Evolutionary conservation across 2,888 invertebrate species (phyloP), one percentile per base, ranked within the genome.

Genomic region (Corbicula japonica): DNA sequence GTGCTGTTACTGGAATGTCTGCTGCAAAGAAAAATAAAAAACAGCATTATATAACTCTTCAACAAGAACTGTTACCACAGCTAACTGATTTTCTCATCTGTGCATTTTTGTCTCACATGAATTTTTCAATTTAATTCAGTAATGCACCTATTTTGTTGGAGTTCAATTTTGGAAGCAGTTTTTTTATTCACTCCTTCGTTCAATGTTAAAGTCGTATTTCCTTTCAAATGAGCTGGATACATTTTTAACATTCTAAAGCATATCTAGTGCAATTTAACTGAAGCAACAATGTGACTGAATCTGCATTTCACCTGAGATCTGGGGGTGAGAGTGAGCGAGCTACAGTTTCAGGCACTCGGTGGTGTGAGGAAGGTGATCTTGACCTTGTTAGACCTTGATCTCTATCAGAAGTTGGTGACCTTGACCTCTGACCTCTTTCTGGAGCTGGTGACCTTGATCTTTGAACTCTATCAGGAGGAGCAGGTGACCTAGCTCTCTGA

Each of bases 321-420:
- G 97, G 97, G 69, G 97, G 97, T 76, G 97, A 97, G 83, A 97
- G 95, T 90, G 97, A 97, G 90, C 97, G 95, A 77, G 96, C 92
- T 32, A 90, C 83, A 60, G 86, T 68, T 70, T 90, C 92, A 84
- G 88, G 86, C 80, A 90, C 86, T 69, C 88, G 85, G 71, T 88
- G 90, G 79, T 90, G 88, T 56, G 86, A 84, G 35, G 91, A 88
- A 65, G 92, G 88, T 63, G 92, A 92, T 83, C 90, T 78, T 71
- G 88, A 86, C 68, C 91, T 84, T 54, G 28, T 91, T 86, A 65
- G 91, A 91, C 83, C 90, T 76, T 69, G 87, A 84, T 65, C 90
- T 83, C 60, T 60, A 75, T 74, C 58, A 74, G 76, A 61, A 54
- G 48, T 74, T 76, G 79, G 63, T 63, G 89, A 88, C 72, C 88